phyloP scores from a whole-genome alignment of 2,888 invertebrate species.

The Prionchulus punctatus region DNA sequence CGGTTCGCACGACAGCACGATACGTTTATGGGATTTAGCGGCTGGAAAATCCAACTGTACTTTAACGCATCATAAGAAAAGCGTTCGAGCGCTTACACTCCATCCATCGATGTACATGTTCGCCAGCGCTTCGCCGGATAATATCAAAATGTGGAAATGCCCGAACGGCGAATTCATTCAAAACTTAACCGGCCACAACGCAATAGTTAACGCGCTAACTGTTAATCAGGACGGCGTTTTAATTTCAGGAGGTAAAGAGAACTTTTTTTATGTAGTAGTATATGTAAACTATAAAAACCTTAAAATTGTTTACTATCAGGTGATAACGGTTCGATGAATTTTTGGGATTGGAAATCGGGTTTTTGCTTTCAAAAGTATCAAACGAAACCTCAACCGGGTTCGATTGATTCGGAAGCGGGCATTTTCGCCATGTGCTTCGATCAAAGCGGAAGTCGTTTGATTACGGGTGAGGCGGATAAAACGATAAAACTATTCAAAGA shows the following conservation, averaged over 20 bases:
- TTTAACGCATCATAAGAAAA: conserved; percentile 85
- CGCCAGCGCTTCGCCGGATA: conserved; percentile 92
- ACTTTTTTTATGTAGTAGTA: background rate
- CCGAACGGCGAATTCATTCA: conserved; percentile 94
- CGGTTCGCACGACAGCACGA: conserved; percentile 73
- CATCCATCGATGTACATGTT: conserved; percentile 48
- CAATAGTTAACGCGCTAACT: conserved; percentile 88
- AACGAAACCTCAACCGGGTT: conserved; percentile 90
- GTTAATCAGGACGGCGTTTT: conserved; percentile 85
- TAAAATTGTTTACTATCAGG: no score
- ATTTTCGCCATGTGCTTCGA: conserved; percentile 91
- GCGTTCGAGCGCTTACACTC: conserved; percentile 4
- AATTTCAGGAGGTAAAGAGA: conserved; percentile 60
- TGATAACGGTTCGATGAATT: conserved; percentile 88
- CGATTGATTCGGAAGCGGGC: conserved; percentile 97
- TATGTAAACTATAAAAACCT: no score
- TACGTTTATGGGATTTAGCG: conserved; percentile 90
- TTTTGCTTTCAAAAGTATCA: conserved; percentile 78
- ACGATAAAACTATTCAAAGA: conserved; percentile 97
- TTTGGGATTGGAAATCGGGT: conserved; percentile 98
- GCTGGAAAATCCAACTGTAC: conserved; percentile 85
- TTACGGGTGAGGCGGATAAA: conserved; percentile 95
- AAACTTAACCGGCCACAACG: conserved; percentile 86
- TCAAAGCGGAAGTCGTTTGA: conserved; percentile 75
- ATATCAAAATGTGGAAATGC: conserved; percentile 97